A percentile compares a stretch with the other conserved stretches of the same genome.
These are phyloP conservation scores for Ceratosolen fusciceps DNA, from an alignment of 1,140 invertebrate genomes.

Conservation along the genomic window DNA sequence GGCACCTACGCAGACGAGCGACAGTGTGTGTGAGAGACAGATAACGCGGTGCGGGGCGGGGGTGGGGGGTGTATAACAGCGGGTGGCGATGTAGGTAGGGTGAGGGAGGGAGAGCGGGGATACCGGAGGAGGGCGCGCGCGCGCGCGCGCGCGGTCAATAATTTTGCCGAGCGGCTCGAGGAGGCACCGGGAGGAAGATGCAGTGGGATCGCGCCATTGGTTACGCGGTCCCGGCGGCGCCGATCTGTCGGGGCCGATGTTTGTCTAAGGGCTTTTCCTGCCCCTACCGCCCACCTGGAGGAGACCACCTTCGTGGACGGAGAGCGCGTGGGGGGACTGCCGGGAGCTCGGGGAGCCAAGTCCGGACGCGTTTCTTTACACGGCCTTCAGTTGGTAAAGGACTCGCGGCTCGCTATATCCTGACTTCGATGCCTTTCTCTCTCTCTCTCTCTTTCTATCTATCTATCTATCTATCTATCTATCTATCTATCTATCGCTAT, in stretches of 20 bases:
- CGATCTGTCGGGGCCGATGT: background rate
- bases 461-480: no score
- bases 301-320: background rate
- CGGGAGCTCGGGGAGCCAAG: constrained; percentile 18
- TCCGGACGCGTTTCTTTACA: constrained; percentile 40
- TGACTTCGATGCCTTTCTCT: background rate
- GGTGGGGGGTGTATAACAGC: background rate
- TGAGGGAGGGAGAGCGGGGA: background rate
- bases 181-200: constrained; percentile 62
- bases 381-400: constrained; percentile 50
- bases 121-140: constrained; percentile 12
- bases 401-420: constrained; percentile 45
- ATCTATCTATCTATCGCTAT: no score
- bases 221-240: constrained; percentile 34
- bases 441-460: background rate
- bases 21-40: background rate
- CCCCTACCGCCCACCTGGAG: background rate
- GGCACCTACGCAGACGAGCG: background rate
- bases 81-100: background rate
- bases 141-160: constrained; percentile 57
- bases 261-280: constrained; percentile 24
- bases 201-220: constrained; percentile 66
- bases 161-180: constrained; percentile 50
- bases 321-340: constrained; percentile 5
- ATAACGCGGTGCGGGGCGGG: no score